phyloP scores from a whole-genome alignment of 2,797 vertebrate genomes.

The Emydoidea blandingii region DNA sequence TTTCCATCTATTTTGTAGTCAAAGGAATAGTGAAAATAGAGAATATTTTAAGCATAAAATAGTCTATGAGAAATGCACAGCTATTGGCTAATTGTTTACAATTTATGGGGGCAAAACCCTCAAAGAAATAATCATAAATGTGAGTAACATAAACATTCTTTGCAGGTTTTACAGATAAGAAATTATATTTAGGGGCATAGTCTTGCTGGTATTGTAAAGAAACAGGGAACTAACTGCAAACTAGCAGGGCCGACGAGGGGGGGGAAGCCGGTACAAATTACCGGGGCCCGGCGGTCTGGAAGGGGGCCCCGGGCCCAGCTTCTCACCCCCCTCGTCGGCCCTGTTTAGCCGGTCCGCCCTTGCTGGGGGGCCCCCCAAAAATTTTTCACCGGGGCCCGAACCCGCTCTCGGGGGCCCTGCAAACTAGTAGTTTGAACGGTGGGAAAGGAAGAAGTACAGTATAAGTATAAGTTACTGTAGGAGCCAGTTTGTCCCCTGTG shows the following conservation, averaged over 20 bases:
- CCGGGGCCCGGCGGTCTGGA: no score
- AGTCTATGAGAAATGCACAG: background rate
- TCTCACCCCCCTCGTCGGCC: no score
- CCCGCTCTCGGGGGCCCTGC: background rate
- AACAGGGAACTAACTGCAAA: background rate
- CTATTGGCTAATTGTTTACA: background rate
- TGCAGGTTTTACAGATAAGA: background rate
- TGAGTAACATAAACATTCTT: rapidly evolving
- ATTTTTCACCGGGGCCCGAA: no score
- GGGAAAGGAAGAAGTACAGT: background rate
- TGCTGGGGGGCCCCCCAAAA: no score
- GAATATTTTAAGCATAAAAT: background rate
- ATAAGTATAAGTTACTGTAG: background rate
- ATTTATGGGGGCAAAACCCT: background rate
- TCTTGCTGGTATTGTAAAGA: rapidly evolving
- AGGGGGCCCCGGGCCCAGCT: no score
- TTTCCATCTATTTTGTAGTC: rapidly evolving
- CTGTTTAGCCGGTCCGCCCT: no score
- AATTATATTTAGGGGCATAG: background rate
- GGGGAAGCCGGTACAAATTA: no score
- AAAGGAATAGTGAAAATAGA: background rate
- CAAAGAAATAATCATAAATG: background rate
- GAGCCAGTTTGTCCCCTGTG: background rate
- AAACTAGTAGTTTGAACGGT: background rate
- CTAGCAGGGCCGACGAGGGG: background rate